These are phyloP conservation scores for Autographa pulchrina DNA, from an alignment of 2,888 invertebrate genomes.

Conservation along the genomic window DNA sequence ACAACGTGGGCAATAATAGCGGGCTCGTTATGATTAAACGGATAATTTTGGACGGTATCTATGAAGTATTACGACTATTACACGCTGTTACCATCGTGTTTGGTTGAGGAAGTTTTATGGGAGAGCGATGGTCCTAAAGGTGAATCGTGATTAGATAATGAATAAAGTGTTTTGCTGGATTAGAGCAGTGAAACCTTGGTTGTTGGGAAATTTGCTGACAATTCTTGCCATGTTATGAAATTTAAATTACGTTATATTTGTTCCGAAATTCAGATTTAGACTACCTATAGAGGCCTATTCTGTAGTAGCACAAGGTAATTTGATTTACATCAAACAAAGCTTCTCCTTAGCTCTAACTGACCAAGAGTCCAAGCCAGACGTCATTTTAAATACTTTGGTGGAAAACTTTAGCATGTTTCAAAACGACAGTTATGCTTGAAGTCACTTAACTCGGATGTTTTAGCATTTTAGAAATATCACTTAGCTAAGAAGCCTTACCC, in stretches of 20 bases:
- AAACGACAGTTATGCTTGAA: no score
- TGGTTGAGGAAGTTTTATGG: constrained; percentile 43
- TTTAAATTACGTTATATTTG: no score
- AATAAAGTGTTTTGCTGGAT: constrained; percentile 28
- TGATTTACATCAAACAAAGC: no score
- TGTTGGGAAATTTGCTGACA: background rate
- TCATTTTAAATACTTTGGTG: no score
- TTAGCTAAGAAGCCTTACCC: background rate
- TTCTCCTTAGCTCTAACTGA: no score
- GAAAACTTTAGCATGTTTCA: no score
- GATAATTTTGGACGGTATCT: constrained; percentile 74
- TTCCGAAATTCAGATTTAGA: no score
- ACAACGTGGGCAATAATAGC: constrained; percentile 69
- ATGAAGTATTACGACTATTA: constrained; percentile 69
- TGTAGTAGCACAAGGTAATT: no score
- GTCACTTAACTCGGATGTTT: no score
- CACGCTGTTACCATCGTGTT: constrained; percentile 57
- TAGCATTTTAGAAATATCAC: background rate
- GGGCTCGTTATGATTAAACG: constrained; percentile 76
- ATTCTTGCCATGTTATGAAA: no score
- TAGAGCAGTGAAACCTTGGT: background rate
- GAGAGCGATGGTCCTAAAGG: constrained; percentile 38
- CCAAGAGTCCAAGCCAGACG: no score
- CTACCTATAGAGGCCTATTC: no score
- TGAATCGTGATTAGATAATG: constrained; percentile 54